Conservation (phyloP, 2,888 invertebrate species). For the Polia nebulosa region DNA sequence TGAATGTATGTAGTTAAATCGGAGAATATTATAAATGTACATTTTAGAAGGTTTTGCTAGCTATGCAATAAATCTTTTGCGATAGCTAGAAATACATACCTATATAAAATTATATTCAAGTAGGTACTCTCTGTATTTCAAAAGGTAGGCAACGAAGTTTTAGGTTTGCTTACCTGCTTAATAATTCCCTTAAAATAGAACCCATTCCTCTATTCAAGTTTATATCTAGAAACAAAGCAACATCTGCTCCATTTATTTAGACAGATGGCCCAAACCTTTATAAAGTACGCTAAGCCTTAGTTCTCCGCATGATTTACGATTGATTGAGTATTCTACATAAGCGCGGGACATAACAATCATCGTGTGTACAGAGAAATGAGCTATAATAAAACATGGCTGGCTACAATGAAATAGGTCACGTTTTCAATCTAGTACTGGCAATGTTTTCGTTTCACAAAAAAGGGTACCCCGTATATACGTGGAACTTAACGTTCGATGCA, state of each 20-base stretch:
- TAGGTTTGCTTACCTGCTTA: constrained; percentile 1
- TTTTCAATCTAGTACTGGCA: constrained; percentile 64
- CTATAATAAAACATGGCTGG: constrained; percentile 58
- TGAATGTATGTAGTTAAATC: constrained; percentile 25
- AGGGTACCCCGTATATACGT: constrained; percentile 43
- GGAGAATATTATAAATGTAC: not conserved
- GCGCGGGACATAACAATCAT: constrained; percentile 57
- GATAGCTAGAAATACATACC: not conserved
- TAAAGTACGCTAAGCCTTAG: constrained; percentile 14
- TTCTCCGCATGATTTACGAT: constrained; percentile 50
- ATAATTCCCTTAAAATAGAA: constrained; percentile 26
- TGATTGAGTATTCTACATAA: constrained; percentile 60
- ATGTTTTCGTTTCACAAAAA: constrained; percentile 62
- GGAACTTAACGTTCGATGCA: constrained; percentile 55
- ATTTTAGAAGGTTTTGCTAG: constrained; percentile 10
- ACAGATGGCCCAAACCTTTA: constrained; percentile 31
- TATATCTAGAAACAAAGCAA: constrained; percentile 20
- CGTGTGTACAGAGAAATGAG: constrained; percentile 56
- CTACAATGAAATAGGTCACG: constrained; percentile 65
- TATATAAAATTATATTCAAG: too few species aligned
- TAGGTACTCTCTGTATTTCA: not conserved
- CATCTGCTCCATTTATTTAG: constrained; percentile 37
- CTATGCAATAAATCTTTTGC: not conserved
- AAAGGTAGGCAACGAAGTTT: not conserved
- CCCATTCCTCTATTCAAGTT: constrained; percentile 21